These are phyloP conservation scores for Tyria jacobaeae DNA, from an alignment of 2,888 invertebrate species.

Conservation along the genomic window DNA sequence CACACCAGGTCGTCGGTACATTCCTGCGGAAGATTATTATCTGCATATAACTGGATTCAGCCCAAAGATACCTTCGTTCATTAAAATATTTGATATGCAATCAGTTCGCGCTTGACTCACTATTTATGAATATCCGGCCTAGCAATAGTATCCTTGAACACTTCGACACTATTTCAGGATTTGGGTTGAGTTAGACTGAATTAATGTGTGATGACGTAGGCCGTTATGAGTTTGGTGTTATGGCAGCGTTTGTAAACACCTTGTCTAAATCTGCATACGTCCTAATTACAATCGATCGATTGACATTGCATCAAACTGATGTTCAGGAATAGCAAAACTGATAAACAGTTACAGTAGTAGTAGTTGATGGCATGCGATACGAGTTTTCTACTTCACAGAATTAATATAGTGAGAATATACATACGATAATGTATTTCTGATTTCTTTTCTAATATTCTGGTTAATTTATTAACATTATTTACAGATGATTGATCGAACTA, in stretches of 20 bases:
- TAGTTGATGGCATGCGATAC: constrained; percentile 18
- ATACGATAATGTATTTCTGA: neutral
- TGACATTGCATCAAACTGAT: constrained; percentile 65
- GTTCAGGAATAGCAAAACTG: constrained; percentile 63
- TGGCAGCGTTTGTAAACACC: constrained; percentile 63
- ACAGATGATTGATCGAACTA: neutral
- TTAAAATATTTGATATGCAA: constrained; percentile 74
- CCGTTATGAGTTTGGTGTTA: constrained; percentile 49
- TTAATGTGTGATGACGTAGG: constrained; percentile 57
- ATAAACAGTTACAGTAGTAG: constrained; percentile 70
- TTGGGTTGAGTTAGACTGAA: constrained; percentile 64
- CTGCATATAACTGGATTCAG: constrained; percentile 78
- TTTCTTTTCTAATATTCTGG: neutral
- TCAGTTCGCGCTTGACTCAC: constrained; percentile 61
- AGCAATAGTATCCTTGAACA: constrained; percentile 68
- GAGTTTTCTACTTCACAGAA: neutral
- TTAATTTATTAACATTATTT: neutral
- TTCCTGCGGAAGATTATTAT: constrained; percentile 73
- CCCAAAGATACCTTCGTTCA: constrained; percentile 69
- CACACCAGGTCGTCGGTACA: constrained; percentile 56
- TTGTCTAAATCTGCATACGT: constrained; percentile 59
- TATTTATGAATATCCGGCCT: constrained; percentile 66
- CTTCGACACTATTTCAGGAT: constrained; percentile 71
- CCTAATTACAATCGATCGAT: constrained; percentile 59
- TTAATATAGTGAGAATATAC: neutral